Evolutionary conservation across 2,888 invertebrate species (phyloP), one percentile per base, ranked within the genome.

Genomic region (Azorinus chamasolen): DNA sequence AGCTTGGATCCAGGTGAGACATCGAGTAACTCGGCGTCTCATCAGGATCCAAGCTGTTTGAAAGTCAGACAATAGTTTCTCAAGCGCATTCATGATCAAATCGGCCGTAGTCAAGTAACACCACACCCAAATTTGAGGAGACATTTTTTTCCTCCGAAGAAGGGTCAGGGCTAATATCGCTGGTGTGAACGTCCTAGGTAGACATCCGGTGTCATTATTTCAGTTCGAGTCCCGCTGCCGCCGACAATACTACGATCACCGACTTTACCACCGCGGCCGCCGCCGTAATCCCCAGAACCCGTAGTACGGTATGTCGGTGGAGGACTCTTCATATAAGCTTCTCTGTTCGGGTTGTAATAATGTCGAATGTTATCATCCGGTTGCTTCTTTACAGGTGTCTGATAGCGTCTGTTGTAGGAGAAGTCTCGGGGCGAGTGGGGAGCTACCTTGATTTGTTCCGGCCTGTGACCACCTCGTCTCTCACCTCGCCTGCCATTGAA

Each of bases 291-390:
- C 18, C 16, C 8, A 4, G 39, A 37, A 25, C 20, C 51, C 3
- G 16, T 25, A 1, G 39, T 16, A 4, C 27, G 53, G 41, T 78
- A 71, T 2, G 62, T 25, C 18, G 45, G 45, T 5, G 77, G 77
- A 20, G 79, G 79, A 4, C 74, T 70, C 1, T 71, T 53, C 18
- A 72, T 22, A n/a, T 68, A 74, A 3, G 71, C 54, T 12, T 72
- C 69, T 14, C 79, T 51, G 62, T 80, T 69, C 2, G 76, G 76
- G 27, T 80, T 76, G 53, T 76, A 62, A 54, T 76, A 76, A 45
- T 80, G 76, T 1, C 62, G 50, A 3, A 65, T 41, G 5, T 69
- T 39, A 5, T 57, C 51, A 10, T 62, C 62, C 22, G 4, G 5
- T 6, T 32, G 10, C 10, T 32, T 14, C 54, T 27, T 54, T n/a